These are phyloP conservation scores for Phalloptychus januarius DNA, from an alignment of 2,797 vertebrate species.

Conservation along the genomic window DNA sequence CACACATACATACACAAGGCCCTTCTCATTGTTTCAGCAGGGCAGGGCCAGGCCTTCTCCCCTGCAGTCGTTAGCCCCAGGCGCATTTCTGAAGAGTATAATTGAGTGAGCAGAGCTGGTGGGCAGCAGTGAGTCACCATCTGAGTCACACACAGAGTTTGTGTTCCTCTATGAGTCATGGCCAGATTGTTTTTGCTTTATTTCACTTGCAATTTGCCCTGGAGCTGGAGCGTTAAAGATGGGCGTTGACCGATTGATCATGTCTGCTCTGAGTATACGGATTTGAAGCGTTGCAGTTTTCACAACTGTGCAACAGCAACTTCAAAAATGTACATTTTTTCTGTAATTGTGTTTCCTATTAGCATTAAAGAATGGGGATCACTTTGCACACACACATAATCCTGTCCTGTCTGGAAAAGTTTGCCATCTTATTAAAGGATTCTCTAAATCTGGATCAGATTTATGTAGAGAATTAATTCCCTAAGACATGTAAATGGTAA, in stretches of 20 bases:
- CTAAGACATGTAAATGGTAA: not conserved
- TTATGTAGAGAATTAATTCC: not conserved
- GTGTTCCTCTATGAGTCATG: slow-evolving; percentile 82
- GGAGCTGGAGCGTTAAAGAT: slow-evolving; percentile 45
- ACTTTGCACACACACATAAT: not conserved
- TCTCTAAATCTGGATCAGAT: not conserved
- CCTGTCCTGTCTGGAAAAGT: not conserved
- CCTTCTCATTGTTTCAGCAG: slow-evolving; percentile 67
- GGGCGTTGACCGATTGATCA: slow-evolving; percentile 53
- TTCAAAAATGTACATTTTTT: slow-evolving; percentile 3
- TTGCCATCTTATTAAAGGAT: not conserved
- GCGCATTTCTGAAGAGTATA: slow-evolving; percentile 69
- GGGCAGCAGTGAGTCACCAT: slow-evolving; percentile 82
- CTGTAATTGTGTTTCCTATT: not conserved
- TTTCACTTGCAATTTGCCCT: slow-evolving; percentile 71
- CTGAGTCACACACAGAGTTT: slow-evolving; percentile 76
- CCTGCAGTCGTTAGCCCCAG: slow-evolving; percentile 61
- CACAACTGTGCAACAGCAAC: slow-evolving; percentile 4
- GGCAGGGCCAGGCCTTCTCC: slow-evolving; percentile 59
- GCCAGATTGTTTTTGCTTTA: slow-evolving; percentile 81
- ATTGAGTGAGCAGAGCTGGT: slow-evolving; percentile 78
- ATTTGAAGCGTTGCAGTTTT: slow-evolving; percentile 13
- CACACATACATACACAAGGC: slow-evolving; percentile 34
- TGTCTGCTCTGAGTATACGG: slow-evolving; percentile 20
- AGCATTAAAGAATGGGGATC: not conserved